Evolutionary conservation across 2,888 invertebrate species (phyloP).

Genomic region (Beris chalybata): DNA sequence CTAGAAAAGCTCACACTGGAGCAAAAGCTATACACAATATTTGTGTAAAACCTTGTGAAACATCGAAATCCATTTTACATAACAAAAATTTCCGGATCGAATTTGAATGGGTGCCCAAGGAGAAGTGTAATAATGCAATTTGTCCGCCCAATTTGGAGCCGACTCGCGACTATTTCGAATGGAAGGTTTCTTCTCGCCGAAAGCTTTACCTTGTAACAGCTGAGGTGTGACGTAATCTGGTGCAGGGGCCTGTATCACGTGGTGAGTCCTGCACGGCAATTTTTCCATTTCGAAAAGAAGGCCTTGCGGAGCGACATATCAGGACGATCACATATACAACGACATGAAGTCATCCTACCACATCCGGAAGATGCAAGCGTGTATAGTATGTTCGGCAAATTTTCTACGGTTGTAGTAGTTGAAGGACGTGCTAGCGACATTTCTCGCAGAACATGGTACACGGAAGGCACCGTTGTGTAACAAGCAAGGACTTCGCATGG

Average conservation of each 20-base stretch:
- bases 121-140: constrained; percentile 17
- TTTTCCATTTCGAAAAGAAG: too few relatives aligned
- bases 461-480: constrained; percentile 21
- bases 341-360: not conserved
- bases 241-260: constrained; percentile 46
- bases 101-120: constrained; percentile 25
- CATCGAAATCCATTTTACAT: constrained; percentile 15
- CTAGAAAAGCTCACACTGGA: too few relatives aligned
- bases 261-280: constrained; percentile 33
- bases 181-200: constrained; percentile 7
- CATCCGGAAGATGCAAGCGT: not conserved
- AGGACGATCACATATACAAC: not conserved
- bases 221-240: constrained; percentile 55
- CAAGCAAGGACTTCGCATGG: not conserved
- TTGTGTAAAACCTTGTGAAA: too few relatives aligned
- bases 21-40: too few relatives aligned
- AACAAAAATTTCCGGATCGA: constrained; percentile 18
- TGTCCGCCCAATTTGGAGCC: constrained; percentile 33
- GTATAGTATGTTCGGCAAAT: not conserved
- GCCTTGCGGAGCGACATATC: not conserved
- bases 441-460: not conserved
- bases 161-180: constrained; percentile 10
- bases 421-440: too few relatives aligned
- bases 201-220: constrained; percentile 47
- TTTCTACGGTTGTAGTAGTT: too few relatives aligned